A percentile compares a stretch with the other conserved stretches of the same genome.
Conservation (phyloP, 2,888 invertebrate species). For the Meliscaeva auricollis region DNA sequence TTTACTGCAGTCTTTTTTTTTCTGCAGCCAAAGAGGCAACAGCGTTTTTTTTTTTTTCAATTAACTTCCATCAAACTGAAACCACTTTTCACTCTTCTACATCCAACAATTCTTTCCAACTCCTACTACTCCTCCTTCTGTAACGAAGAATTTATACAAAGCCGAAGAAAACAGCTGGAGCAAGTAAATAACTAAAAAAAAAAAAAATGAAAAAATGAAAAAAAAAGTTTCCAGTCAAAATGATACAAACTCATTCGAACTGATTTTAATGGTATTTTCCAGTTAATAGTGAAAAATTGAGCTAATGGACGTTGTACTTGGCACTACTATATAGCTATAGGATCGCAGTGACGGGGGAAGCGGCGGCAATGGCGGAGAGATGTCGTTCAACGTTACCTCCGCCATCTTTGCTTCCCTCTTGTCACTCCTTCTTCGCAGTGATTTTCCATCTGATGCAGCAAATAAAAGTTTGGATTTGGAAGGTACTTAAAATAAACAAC, state of each 20-base stretch:
- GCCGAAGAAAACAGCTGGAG: conserved; percentile 16
- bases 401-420: not conserved
- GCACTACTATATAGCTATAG: conserved; percentile 1
- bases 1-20: not conserved
- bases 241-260: conserved; percentile 71
- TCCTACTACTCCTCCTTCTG: not conserved
- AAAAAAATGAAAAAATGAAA: not conserved
- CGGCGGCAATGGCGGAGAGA: not conserved
- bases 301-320: conserved; percentile 51
- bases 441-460: conserved; percentile 15
- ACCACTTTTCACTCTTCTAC: conserved; percentile 8
- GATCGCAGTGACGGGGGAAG: not conserved
- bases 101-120: too few species aligned
- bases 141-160: conserved; percentile 10
- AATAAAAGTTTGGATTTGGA: conserved; percentile 47
- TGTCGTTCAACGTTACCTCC: not conserved
- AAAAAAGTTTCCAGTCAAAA: conserved; percentile 61
- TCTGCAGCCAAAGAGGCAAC: not conserved
- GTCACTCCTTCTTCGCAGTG: not conserved
- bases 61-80: conserved; percentile 53
- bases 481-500: conserved; percentile 61
- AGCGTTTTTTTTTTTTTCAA: conserved; percentile 56
- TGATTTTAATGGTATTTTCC: conserved; percentile 70
- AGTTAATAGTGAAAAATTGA: conserved; percentile 67
- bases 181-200: not conserved